Percentiles rank a stretch among this genome's conserved stretches.
Evolutionary conservation across 2,113 vertebrate genomes (phyloP).

Genomic region (Chaetorhynchus papuensis): DNA sequence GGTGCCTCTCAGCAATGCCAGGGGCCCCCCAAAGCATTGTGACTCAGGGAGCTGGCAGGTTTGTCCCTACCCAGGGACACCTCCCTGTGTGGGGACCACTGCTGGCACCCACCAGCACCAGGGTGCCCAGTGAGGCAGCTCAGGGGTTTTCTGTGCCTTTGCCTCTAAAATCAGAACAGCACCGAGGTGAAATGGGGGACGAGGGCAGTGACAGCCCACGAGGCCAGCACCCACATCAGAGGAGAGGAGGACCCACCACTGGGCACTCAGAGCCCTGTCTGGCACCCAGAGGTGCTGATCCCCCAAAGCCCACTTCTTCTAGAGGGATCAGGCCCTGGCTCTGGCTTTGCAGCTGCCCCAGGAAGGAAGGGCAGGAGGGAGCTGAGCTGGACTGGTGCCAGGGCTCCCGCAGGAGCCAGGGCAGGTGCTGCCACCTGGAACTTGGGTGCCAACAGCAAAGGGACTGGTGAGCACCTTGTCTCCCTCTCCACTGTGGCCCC

Average conservation of each 20-base stretch:
- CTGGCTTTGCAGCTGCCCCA: not conserved
- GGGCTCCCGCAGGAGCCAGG: accelerated
- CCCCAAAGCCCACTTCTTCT: too few relatives aligned
- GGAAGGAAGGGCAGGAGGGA: not conserved
- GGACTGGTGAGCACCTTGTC: not conserved
- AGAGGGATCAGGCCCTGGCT: not conserved
- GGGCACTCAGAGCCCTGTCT: not conserved
- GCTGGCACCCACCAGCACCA: accelerated
- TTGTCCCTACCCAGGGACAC: not conserved
- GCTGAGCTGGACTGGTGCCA: not conserved
- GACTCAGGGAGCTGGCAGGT: accelerated
- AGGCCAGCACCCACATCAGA: accelerated
- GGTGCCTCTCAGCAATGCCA: not conserved
- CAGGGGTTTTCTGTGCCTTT: not conserved
- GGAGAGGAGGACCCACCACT: accelerated
- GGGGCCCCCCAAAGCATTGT: not conserved
- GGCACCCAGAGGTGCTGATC: not conserved
- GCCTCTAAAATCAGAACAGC: not conserved
- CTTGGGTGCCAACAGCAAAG: not conserved
- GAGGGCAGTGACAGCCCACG: accelerated
- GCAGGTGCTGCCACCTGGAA: not conserved
- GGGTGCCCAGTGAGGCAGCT: not conserved
- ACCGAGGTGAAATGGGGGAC: accelerated
- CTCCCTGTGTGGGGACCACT: not conserved
- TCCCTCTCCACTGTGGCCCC: not conserved